Evolutionary conservation across 2,113 vertebrate species (phyloP), one percentile per base, ranked within the genome.

Genomic region (Aix galericulata): DNA sequence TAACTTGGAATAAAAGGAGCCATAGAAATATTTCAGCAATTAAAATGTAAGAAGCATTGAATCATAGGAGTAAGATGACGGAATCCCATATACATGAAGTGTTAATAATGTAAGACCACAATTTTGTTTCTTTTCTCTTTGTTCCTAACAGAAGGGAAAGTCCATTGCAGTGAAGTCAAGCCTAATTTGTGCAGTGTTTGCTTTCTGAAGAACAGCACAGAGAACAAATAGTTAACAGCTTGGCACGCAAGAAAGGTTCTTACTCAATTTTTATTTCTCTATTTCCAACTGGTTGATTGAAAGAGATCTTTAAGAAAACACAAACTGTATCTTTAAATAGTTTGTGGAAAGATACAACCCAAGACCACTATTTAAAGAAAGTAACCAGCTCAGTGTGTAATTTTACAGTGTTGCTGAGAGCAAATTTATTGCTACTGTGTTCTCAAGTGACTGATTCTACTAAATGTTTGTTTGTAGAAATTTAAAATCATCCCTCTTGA

Each of bases 371-470:
- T 12, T 74, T 38, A 46, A 78, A 83, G 89, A 90, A 96, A 85
- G 38, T 10, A 59, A 31, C 40, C 40, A 38, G 22, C 55, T 71
- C 59, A 59, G 48, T 83, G 27, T 52, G n/a, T 53, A 42, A 92
- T 95, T 38, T 69, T 11, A 53, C 10, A 68, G 34, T 44, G 36
- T 50, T 87, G 31, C 32, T 68, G 25, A 78, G 11, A 76, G 9
- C 10, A 82, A n/a, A 53, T 89, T 89, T 38, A 52, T 6, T 94
- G 59, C 5, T 63, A 89, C 15, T 82, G 58, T 90, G 46, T 55
- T 94, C n/a, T 91, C 48, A 95, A 86, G 58, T 42, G 73, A 40
- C 26, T 93, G 40, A 86, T 73, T 91, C 82, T 44, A 85, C 42
- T 71, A 87, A 93, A 79, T 1, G 42, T 29, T 31, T 85, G 36